Evolutionary conservation across 2,888 invertebrate species (phyloP).

Genomic region (Drosophila maculinotata): DNA sequence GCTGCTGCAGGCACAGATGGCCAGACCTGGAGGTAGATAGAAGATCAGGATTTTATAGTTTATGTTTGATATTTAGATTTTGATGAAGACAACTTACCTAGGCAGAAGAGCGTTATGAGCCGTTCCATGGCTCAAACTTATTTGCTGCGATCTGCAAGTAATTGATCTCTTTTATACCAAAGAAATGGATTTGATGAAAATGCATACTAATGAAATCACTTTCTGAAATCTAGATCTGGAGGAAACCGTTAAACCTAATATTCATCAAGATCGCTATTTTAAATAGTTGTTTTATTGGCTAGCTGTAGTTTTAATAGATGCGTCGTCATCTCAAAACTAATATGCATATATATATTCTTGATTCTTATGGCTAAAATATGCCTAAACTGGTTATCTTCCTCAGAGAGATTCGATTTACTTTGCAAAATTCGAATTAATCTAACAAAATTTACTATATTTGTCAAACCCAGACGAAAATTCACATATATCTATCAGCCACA

Average conservation of each 20-base stretch:
- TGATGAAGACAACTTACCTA: conserved; percentile 21
- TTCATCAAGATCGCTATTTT: conserved; percentile 11
- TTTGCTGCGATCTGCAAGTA: conserved; percentile 28
- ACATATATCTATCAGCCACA: conserved; percentile 1
- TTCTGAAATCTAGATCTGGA: conserved; percentile 15
- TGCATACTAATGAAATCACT: conserved; percentile 24
- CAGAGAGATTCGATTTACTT: conserved; percentile 7
- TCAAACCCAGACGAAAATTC: conserved; percentile 1
- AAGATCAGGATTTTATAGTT: background rate
- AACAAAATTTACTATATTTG: conserved; percentile 7
- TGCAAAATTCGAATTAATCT: conserved; percentile 12
- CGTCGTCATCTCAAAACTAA: conserved; percentile 8
- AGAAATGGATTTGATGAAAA: background rate
- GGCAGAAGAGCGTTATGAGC: conserved; percentile 28
- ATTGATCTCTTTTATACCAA: conserved; percentile 49
- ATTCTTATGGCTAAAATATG: conserved; percentile 3
- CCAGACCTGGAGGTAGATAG: conserved; percentile 11
- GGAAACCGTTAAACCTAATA: conserved; percentile 42
- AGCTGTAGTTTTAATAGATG: conserved; percentile 29
- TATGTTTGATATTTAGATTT: background rate
- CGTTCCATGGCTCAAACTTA: conserved; percentile 27
- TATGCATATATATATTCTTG: conserved; percentile 17
- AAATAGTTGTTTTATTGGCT: conserved; percentile 32
- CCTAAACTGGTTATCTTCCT: conserved; percentile 30
- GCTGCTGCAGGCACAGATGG: conserved; percentile 19